Evolutionary conservation across 2,113 vertebrate species (phyloP).

Genomic region (Telmatochromis sp.): DNA sequence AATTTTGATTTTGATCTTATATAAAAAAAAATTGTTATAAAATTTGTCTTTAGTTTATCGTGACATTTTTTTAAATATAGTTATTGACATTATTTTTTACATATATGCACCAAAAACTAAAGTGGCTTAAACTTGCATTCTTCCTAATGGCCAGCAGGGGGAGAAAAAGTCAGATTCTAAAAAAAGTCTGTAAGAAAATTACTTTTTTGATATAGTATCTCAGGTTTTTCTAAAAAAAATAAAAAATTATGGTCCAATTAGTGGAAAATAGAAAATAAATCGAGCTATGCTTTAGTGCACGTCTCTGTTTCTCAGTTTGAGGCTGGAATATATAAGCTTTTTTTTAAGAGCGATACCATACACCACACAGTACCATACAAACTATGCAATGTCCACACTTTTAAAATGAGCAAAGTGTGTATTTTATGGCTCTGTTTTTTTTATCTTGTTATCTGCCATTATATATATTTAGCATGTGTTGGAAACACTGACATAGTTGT

Average conservation of each 20-base stretch:
- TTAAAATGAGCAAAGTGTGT: background rate
- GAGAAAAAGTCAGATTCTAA: background rate
- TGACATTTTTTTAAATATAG: background rate
- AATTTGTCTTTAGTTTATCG: background rate
- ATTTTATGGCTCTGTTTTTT: background rate
- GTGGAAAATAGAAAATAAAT: background rate
- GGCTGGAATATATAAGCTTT: background rate
- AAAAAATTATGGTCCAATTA: background rate
- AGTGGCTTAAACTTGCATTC: background rate
- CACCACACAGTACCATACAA: background rate
- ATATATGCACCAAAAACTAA: fast-evolving
- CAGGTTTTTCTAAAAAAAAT: background rate
- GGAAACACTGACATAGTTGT: background rate
- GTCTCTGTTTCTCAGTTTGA: background rate
- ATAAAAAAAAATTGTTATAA: background rate
- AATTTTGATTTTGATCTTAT: background rate
- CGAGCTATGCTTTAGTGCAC: background rate
- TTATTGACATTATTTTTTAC: background rate
- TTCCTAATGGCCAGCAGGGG: fast-evolving
- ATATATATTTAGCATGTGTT: background rate
- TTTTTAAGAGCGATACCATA: background rate
- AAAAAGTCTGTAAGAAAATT: background rate
- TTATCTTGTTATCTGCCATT: fast-evolving
- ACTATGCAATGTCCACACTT: background rate
- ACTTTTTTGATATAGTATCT: fast-evolving